Percentiles rank a stretch among this genome's conserved stretches.
These are phyloP conservation scores for Halcyon senegalensis DNA, from an alignment of 2,113 vertebrate genomes.

Conservation along the genomic window DNA sequence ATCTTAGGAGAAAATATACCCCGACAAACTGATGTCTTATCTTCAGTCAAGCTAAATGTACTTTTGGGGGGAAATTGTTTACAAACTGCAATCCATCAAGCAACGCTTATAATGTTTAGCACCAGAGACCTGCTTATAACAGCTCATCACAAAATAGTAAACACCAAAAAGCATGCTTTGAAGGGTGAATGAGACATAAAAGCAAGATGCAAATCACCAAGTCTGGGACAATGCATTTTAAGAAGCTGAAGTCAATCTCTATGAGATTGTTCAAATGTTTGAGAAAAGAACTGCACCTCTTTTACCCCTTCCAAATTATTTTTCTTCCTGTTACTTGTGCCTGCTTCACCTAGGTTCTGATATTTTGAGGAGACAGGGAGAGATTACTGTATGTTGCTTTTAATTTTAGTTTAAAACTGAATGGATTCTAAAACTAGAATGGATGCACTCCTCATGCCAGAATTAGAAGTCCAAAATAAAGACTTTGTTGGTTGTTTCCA, in stretches of 20 bases:
- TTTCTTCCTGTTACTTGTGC: not conserved
- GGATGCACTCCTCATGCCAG: not conserved
- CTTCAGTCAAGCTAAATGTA: conserved; percentile 37
- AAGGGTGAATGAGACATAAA: not conserved
- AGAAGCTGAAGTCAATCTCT: not conserved
- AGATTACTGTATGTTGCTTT: not conserved
- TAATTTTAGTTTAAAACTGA: not conserved
- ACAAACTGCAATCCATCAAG: conserved; percentile 40
- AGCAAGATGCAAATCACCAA: not conserved
- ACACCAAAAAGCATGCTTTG: not conserved
- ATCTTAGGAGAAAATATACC: conserved; percentile 33
- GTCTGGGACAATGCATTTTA: not conserved
- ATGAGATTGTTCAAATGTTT: not conserved
- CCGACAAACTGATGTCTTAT: not conserved
- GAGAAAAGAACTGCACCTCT: not conserved
- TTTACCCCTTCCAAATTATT: not conserved
- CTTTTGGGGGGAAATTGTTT: conserved; percentile 10
- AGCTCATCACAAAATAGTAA: not conserved
- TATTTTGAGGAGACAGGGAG: not conserved
- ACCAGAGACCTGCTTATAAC: not conserved
- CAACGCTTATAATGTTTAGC: not conserved
- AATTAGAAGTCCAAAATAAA: not conserved
- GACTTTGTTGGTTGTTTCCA: not conserved
- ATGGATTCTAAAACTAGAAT: not conserved
- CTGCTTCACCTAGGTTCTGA: not conserved